phyloP scores from a whole-genome alignment of 2,888 invertebrate genomes.

The Ochlodes sylvanus region DNA sequence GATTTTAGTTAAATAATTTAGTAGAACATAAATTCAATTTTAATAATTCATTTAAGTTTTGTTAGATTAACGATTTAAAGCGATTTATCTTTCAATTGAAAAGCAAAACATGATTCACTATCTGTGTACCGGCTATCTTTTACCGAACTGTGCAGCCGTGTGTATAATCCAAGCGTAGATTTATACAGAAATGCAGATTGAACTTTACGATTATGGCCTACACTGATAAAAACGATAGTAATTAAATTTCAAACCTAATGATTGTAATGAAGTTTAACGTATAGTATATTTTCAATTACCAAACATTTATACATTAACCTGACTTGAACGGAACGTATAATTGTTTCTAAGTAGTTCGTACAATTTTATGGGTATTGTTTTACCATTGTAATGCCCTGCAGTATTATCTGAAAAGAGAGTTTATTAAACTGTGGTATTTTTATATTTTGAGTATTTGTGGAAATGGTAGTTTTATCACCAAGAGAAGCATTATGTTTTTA shows the following conservation, averaged over 20 bases:
- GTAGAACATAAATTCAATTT: too few relatives aligned
- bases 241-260: constrained; percentile 55
- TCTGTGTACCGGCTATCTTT: background rate
- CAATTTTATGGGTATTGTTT: constrained; percentile 11
- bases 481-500: too few relatives aligned
- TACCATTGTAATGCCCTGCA: too few relatives aligned
- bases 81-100: background rate
- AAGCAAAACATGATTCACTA: background rate
- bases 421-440: too few relatives aligned
- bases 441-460: too few relatives aligned
- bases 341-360: background rate
- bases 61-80: too few relatives aligned
- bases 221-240: constrained; percentile 67
- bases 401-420: too few relatives aligned
- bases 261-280: constrained; percentile 37
- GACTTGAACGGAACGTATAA: background rate
- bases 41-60: too few relatives aligned
- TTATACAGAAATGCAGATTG: constrained; percentile 70
- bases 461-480: too few relatives aligned
- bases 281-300: constrained; percentile 24
- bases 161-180: constrained; percentile 59
- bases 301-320: constrained; percentile 12
- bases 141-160: constrained; percentile 50
- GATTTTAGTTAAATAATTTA: too few relatives aligned
- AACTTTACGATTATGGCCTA: constrained; percentile 76